Percentiles rank a stretch among this genome's conserved stretches.
phyloP scores from a whole-genome alignment of 1,140 invertebrate species.

The Heliothis virescens region DNA sequence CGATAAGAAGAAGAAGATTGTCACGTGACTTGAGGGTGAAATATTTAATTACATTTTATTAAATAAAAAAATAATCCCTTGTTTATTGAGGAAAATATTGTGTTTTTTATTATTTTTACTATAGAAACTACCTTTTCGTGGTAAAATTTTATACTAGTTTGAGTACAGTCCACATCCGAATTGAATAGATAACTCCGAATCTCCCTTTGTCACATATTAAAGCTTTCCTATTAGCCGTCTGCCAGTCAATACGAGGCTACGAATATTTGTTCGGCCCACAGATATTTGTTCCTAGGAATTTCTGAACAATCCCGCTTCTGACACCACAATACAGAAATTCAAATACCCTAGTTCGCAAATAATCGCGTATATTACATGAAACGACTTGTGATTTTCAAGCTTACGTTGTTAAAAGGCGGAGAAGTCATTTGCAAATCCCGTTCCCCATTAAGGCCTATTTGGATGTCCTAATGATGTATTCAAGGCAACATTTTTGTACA shows the following conservation, averaged over 20 bases:
- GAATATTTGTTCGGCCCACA: background rate
- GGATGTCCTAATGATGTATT: conserved; percentile 49
- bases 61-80: too few species aligned
- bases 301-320: background rate
- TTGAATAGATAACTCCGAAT: too few species aligned
- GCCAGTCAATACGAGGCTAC: background rate
- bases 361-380: background rate
- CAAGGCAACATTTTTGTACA: conserved; percentile 43
- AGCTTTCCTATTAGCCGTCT: too few species aligned
- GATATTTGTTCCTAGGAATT: background rate
- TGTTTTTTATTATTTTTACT: too few species aligned
- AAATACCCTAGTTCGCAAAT: background rate
- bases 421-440: background rate
- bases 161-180: too few species aligned
- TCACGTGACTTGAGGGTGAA: too few species aligned
- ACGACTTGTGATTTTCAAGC: background rate
- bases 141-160: too few species aligned
- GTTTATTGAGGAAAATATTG: too few species aligned
- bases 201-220: too few species aligned
- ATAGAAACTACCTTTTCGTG: too few species aligned
- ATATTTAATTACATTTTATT: too few species aligned
- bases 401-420: background rate
- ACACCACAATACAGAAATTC: background rate
- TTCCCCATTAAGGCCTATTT: conserved; percentile 15
- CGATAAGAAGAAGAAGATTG: too few species aligned